Evolutionary conservation across 2,113 vertebrate genomes (phyloP), one percentile per base, ranked within the genome.

Genomic region (Carassius carassius): DNA sequence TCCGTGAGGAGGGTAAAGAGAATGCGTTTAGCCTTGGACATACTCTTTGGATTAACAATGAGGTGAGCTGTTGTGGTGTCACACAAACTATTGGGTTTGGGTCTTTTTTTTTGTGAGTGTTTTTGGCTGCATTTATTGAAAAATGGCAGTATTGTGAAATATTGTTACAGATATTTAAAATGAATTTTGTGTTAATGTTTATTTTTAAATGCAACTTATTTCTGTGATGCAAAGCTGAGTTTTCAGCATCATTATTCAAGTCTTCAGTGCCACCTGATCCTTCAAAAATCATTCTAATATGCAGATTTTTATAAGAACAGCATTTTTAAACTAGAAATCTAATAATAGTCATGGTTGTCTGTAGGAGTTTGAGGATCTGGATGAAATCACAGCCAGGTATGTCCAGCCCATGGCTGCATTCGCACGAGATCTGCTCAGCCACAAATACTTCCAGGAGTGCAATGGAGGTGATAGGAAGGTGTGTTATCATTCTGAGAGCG

Each of bases 341-440:
- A 70, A 70, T 0, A 5, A 8, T 19, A 41, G 67, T 70, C 4
- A 0, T 70, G 67, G 67, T 78, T 79, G 51, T 21, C 14, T 89
- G 41, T 88, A 99, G 98, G 98, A 99, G 77, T 99, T 99, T 95
- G 98, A 99, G 92, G 98, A 99, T 92, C 92, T 99, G 89, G 98
- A 99, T 92, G 98, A 99, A 93, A 99, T 99, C 85, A 97, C 97
- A 63, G 98, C 98, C 87, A 96, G 98, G 41, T 99, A 97, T 62
- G 96, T 99, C 85, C 98, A 99, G 90, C 98, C 98, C 19, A 99
- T 99, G 98, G 98, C 98, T 2, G 96, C 98, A 19, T 99, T 99
- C 87, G 98, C 98, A 37, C 95, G 98, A 17, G 98, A 99, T 89
- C 93, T 99, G 32, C 94, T 99, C 51, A 92, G 96, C 29, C 98